Percentiles rank a stretch among this genome's conserved stretches.
Evolutionary conservation across 92 coral and sea anemone genomes (phyloP).

Genomic region (Phenganax marumi): DNA sequence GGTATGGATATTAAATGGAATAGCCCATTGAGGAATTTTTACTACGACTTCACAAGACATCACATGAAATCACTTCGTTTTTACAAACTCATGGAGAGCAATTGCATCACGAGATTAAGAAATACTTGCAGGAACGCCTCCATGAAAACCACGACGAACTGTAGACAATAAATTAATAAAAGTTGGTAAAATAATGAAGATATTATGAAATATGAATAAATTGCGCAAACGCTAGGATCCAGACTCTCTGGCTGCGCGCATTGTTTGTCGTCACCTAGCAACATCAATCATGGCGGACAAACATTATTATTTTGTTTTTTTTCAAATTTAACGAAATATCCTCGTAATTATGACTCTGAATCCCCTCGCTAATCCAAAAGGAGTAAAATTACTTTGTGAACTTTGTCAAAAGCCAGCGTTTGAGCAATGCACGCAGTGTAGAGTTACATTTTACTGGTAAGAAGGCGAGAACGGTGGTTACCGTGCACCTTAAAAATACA

Average conservation of each 20-base stretch:
- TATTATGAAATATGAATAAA: no score
- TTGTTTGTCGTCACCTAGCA: neutral
- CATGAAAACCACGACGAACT: neutral
- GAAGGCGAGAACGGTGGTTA: conserved; percentile 27
- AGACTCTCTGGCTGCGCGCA: neutral
- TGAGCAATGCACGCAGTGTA: conserved; percentile 85
- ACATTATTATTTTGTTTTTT: neutral
- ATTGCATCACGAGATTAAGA: conserved; percentile 53
- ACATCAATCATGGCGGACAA: conserved; percentile 19
- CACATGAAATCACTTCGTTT: conserved; percentile 43
- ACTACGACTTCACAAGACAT: neutral
- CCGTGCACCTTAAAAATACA: no score
- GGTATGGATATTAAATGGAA: no score
- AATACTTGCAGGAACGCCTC: conserved; percentile 45
- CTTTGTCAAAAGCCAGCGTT: conserved; percentile 97
- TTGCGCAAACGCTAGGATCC: neutral
- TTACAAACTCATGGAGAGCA: conserved; percentile 45
- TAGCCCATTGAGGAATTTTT: conserved; percentile 35
- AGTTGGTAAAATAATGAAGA: no score
- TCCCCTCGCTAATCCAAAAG: conserved; percentile 94
- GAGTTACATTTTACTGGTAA: conserved; percentile 98
- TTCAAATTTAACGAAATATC: neutral
- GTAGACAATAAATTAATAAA: neutral
- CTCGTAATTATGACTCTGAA: conserved; percentile 57
- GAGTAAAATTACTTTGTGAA: conserved; percentile 90